Conservation (phyloP, 2,888 invertebrate genomes). For the Monoplex corrugatus region DNA sequence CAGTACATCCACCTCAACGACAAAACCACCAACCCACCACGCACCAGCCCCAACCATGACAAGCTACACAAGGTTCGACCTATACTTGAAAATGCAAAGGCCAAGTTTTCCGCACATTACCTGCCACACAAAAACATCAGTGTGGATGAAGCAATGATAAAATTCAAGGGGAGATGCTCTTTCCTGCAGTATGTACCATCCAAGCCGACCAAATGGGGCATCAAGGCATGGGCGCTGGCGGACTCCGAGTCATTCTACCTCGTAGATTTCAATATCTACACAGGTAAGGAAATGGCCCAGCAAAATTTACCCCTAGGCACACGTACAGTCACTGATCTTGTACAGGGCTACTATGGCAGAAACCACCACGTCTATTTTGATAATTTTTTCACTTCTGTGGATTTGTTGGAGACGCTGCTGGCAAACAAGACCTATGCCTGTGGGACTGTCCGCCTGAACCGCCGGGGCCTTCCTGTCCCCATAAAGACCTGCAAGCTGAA, state of each 20-base stretch:
- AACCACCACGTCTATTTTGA: slow-evolving; percentile 22
- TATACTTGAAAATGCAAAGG: not conserved
- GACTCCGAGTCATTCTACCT: slow-evolving; percentile 4
- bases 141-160: slow-evolving; percentile 34
- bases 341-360: not conserved
- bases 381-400: not conserved
- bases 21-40: not conserved
- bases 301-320: not conserved
- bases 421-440: not conserved
- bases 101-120: not conserved
- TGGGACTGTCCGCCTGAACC: not conserved
- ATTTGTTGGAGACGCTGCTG: slow-evolving; percentile 13
- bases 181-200: slow-evolving; percentile 20
- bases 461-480: not conserved
- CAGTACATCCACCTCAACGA: no score
- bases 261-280: slow-evolving; percentile 36
- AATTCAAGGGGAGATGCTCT: slow-evolving; percentile 35
- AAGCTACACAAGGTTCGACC: slow-evolving; percentile 12
- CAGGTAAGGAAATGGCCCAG: not conserved
- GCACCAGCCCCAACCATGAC: not conserved
- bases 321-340: not conserved
- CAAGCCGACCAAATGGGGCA: slow-evolving; percentile 20
- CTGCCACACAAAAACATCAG: slow-evolving; percentile 11
- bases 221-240: slow-evolving; percentile 21
- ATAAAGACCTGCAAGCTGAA: slow-evolving; percentile 1